These are phyloP conservation scores for Rousettus madagascariensis DNA, from an alignment of 2,797 vertebrate species.

Conservation along the genomic window DNA sequence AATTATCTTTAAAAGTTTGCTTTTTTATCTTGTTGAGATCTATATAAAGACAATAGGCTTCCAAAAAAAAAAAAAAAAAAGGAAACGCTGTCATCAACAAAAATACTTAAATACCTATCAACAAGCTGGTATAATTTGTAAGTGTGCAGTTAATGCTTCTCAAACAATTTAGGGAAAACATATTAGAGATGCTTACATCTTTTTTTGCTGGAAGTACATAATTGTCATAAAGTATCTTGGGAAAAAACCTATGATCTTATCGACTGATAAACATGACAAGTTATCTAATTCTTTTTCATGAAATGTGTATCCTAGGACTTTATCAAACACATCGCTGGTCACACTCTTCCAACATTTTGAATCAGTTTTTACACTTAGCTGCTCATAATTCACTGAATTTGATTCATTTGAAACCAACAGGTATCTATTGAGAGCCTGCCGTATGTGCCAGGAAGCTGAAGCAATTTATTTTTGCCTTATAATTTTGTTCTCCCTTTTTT, in stretches of 20 bases:
- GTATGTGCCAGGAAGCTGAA: not conserved
- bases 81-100: not conserved
- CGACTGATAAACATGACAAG: slow-evolving; percentile 27
- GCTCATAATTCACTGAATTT: not conserved
- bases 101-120: not conserved
- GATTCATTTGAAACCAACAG: not conserved
- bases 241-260: slow-evolving; percentile 6
- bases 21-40: not conserved
- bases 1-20: not conserved
- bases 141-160: slow-evolving; percentile 42
- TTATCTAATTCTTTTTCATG: slow-evolving; percentile 4
- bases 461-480: not conserved
- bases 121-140: not conserved
- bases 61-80: not conserved
- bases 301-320: not conserved
- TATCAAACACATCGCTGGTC: not conserved
- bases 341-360: not conserved
- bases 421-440: not conserved
- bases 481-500: not conserved
- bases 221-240: slow-evolving; percentile 38
- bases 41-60: not conserved
- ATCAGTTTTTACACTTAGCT: not conserved
- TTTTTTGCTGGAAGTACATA: slow-evolving; percentile 54
- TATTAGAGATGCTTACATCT: slow-evolving; percentile 49
- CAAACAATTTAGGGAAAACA: slow-evolving; percentile 30